Conservation (phyloP, 2,888 invertebrate genomes). For the Plagiodera versicolora region DNA sequence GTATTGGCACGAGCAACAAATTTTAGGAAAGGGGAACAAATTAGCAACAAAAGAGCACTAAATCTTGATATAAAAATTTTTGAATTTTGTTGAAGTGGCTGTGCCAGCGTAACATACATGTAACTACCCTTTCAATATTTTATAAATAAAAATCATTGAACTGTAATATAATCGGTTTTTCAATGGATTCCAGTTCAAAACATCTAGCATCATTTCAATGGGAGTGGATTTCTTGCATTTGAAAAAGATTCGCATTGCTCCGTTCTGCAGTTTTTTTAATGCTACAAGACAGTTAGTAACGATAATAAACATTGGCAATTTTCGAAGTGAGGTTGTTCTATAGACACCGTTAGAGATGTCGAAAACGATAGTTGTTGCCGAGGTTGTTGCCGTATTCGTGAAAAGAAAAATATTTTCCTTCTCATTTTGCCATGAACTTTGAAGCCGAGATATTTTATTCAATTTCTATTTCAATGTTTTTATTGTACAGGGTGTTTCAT, state of each 20-base stretch:
- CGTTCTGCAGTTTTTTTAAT: background rate
- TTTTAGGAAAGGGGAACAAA: too few species aligned
- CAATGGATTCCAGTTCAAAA: background rate
- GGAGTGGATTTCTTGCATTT: background rate
- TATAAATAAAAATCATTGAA: too few species aligned
- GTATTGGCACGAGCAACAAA: too few species aligned
- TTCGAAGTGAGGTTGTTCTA: background rate
- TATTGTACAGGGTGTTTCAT: background rate
- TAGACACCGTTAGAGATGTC: background rate
- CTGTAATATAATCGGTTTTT: background rate
- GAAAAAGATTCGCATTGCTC: background rate
- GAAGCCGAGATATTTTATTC: background rate
- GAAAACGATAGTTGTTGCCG: background rate
- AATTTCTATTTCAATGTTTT: background rate
- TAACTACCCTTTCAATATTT: background rate
- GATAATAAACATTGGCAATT: background rate
- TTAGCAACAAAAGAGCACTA: too few species aligned
- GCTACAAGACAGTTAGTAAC: background rate
- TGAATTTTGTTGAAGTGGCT: too few species aligned
- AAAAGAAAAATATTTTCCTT: background rate
- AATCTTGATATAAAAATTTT: too few species aligned
- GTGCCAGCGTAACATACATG: too few species aligned
- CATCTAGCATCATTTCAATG: background rate
- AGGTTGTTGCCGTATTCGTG: background rate
- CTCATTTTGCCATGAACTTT: slow-evolving; percentile 1